A percentile compares a stretch with the other conserved stretches of the same genome.
phyloP scores from a whole-genome alignment of 2,797 vertebrate species.

The Acrossocheilus fasciatus region DNA sequence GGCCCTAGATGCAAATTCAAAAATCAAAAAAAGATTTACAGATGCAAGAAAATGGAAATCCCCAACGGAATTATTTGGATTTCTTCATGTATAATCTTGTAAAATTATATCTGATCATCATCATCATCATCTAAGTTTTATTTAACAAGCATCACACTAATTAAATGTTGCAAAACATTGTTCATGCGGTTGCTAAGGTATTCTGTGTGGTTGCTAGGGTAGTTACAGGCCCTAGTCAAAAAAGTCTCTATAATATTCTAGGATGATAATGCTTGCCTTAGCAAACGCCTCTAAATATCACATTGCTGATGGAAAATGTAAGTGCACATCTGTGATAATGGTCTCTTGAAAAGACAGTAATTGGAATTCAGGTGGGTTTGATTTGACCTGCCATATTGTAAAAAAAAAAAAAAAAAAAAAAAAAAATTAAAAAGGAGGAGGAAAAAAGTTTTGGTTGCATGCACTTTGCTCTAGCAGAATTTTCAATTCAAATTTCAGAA shows the following conservation, averaged over 20 bases:
- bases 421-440: neutral
- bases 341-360: neutral
- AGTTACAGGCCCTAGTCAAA: neutral
- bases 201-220: neutral
- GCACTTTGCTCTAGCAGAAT: neutral
- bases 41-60: neutral
- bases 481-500: neutral
- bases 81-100: neutral
- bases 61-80: neutral
- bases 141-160: slow-evolving; percentile 12
- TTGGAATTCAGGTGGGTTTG: slow-evolving; percentile 9
- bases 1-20: neutral
- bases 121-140: slow-evolving; percentile 1
- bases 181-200: neutral
- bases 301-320: neutral
- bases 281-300: neutral
- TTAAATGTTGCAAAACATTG: neutral
- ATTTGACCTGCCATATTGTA: slow-evolving; percentile 11
- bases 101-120: slow-evolving; percentile 5
- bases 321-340: slow-evolving; percentile 24
- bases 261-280: neutral
- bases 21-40: slow-evolving; percentile 1
- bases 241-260: neutral
- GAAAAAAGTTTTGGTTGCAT: neutral
- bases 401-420: neutral